A percentile compares a stretch with the other conserved stretches of the same genome.
Evolutionary conservation across 2,888 invertebrate species (phyloP).

Genomic region (Nomada ruficornis): DNA sequence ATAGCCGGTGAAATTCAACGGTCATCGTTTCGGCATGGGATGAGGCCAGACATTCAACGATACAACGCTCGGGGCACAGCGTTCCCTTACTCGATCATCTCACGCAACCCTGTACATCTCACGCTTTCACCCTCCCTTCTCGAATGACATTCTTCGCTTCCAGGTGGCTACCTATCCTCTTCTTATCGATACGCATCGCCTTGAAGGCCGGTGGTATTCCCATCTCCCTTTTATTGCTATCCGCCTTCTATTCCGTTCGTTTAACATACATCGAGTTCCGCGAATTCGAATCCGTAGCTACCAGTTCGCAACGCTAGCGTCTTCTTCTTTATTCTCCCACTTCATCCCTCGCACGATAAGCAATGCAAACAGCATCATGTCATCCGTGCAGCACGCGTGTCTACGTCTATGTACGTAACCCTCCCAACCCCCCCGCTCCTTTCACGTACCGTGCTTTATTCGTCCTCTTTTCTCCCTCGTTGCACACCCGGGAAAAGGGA

Average conservation of each 20-base stretch:
- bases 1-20: slow-evolving; percentile 67
- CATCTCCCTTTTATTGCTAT: neutral
- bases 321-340: neutral
- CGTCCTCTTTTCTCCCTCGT: slow-evolving; percentile 56
- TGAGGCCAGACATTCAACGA: slow-evolving; percentile 49
- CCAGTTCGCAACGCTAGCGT: slow-evolving; percentile 16
- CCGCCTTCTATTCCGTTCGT: neutral
- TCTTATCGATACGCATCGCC: slow-evolving; percentile 8
- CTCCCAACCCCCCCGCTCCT: neutral
- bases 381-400: slow-evolving; percentile 67
- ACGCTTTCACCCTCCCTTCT: neutral
- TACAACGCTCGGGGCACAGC: slow-evolving; percentile 27
- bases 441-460: slow-evolving; percentile 19
- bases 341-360: slow-evolving; percentile 42
- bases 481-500: slow-evolving; percentile 73
- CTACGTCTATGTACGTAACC: slow-evolving; percentile 30
- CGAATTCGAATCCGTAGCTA: slow-evolving; percentile 37
- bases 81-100: slow-evolving; percentile 12
- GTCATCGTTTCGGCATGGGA: slow-evolving; percentile 51
- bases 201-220: slow-evolving; percentile 27
- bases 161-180: neutral
- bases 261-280: slow-evolving; percentile 8
- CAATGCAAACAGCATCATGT: slow-evolving; percentile 69
- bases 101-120: slow-evolving; percentile 23
- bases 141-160: neutral